Percentiles rank a stretch among this genome's conserved stretches.
Evolutionary conservation across 2,113 vertebrate species (phyloP).

Genomic region (Plecturocebus donacophilus): DNA sequence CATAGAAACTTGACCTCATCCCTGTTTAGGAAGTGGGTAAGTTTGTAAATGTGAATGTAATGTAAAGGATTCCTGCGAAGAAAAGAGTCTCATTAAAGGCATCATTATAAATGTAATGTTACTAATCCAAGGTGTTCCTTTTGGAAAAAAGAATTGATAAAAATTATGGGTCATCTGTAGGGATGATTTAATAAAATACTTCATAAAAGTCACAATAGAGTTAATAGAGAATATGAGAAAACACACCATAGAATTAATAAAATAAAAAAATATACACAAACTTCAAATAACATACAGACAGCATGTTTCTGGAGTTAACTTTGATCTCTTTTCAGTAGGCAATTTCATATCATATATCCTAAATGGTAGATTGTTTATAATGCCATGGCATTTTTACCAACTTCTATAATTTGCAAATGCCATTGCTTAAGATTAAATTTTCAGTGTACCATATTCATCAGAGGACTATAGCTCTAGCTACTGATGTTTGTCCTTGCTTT

Average conservation of each 20-base stretch:
- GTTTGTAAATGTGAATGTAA: neutral
- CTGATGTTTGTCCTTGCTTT: neutral
- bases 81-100: neutral
- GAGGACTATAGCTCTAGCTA: neutral
- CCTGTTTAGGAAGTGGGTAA: neutral
- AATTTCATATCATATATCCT: neutral
- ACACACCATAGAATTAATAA: neutral
- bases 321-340: neutral
- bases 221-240: neutral
- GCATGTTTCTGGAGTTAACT: neutral
- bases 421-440: neutral
- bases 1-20: neutral
- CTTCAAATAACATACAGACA: neutral
- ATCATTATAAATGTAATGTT: neutral
- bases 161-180: constrained; percentile 6
- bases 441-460: neutral
- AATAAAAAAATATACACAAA: neutral
- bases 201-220: neutral
- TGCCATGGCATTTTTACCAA: constrained; percentile 5
- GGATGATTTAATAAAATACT: neutral
- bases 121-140: neutral
- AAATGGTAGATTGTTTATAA: neutral
- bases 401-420: neutral
- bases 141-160: constrained; percentile 21
- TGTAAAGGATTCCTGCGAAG: neutral